phyloP scores from a whole-genome alignment of 2,888 invertebrate genomes.

The Epinotia demarniana region DNA sequence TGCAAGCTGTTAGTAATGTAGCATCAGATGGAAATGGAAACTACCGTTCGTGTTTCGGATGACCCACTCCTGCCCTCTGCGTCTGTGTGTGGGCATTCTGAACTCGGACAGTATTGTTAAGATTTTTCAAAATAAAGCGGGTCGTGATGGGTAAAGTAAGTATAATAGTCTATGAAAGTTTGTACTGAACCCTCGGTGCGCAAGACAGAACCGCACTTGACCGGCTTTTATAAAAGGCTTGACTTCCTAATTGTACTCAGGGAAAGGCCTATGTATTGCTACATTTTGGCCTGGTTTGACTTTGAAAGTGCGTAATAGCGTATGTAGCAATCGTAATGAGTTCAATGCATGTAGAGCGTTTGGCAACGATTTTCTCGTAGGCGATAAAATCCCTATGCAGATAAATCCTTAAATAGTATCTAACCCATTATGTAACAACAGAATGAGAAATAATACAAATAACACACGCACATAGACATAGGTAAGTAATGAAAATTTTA shows the following conservation, averaged over 20 bases:
- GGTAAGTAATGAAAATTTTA: neutral
- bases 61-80: no score
- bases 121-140: no score
- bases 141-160: no score
- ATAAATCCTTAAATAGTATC: neutral
- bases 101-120: no score
- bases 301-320: conserved; percentile 36
- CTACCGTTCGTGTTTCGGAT: no score
- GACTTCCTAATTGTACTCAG: conserved; percentile 20
- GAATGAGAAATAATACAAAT: neutral
- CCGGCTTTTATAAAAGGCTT: conserved; percentile 5
- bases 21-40: no score
- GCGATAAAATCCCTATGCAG: neutral
- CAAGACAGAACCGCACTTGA: no score
- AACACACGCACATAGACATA: neutral
- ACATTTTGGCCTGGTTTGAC: conserved; percentile 36
- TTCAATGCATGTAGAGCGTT: conserved; percentile 4
- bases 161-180: no score
- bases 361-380: conserved; percentile 6
- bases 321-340: conserved; percentile 20
- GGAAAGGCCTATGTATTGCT: conserved; percentile 29
- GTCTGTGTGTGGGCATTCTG: no score
- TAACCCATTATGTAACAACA: no score
- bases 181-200: no score
- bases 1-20: no score